phyloP scores from a whole-genome alignment of 1,140 invertebrate species.

The Meteorus sp. region DNA sequence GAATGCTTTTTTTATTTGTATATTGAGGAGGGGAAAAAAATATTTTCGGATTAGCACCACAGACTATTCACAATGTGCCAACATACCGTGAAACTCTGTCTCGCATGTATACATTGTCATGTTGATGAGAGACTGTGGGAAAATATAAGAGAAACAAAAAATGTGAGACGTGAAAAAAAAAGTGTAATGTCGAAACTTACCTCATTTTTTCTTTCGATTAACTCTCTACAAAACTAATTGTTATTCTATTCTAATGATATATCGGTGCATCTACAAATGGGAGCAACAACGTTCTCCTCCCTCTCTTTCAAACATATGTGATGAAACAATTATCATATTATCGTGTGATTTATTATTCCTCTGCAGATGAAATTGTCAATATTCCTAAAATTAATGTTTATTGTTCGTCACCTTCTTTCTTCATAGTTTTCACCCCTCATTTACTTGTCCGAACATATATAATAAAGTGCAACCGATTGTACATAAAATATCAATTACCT shows the following conservation, averaged over 20 bases:
- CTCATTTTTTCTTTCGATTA: slow-evolving; percentile 24
- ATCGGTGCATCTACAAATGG: slow-evolving; percentile 55
- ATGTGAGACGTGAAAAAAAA: background rate
- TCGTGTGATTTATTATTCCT: background rate
- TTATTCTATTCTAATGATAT: slow-evolving; percentile 42
- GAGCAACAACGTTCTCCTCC: slow-evolving; percentile 50
- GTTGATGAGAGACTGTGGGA: no score
- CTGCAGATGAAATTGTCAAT: background rate
- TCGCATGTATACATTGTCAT: no score
- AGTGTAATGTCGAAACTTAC: slow-evolving; percentile 42
- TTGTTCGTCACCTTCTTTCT: background rate
- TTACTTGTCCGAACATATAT: no score
- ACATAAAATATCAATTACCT: slow-evolving; percentile 12
- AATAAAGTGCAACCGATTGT: slow-evolving; percentile 18
- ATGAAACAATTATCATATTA: background rate
- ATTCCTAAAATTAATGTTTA: background rate
- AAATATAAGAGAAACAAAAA: no score
- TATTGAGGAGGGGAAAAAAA: no score
- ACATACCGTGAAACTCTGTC: no score
- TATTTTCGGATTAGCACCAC: no score
- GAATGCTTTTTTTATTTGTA: no score
- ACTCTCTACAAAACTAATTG: slow-evolving; percentile 45
- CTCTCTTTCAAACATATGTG: background rate
- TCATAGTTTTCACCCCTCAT: background rate
- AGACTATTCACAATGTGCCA: no score